phyloP scores from a whole-genome alignment of 2,888 invertebrate species.

The Mycogona germanica region DNA sequence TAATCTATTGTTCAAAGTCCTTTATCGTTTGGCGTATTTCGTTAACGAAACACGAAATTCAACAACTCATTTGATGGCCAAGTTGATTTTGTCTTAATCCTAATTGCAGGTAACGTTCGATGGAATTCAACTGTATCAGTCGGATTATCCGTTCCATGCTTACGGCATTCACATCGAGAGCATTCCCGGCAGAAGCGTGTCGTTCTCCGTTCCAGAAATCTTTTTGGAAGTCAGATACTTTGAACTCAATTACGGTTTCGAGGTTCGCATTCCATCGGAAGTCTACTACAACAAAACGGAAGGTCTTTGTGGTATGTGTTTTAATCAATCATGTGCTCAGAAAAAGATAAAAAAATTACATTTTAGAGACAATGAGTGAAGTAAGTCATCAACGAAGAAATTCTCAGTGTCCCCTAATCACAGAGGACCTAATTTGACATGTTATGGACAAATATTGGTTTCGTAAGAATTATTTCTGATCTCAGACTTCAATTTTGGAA shows the following conservation, averaged over 20 bases:
- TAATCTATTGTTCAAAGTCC: too few species aligned
- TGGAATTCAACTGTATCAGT: constrained; percentile 31
- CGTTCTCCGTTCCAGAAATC: constrained; percentile 49
- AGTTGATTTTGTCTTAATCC: too few species aligned
- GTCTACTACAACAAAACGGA: constrained; percentile 57
- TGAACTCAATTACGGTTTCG: constrained; percentile 36
- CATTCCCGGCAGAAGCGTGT: constrained; percentile 48
- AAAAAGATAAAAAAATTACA: background rate
- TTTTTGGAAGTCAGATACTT: constrained; percentile 51
- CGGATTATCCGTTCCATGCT: constrained; percentile 42
- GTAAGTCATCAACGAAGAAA: background rate
- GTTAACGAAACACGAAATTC: background rate
- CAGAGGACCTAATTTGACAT: too few species aligned
- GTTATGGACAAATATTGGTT: too few species aligned
- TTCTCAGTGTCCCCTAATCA: too few species aligned
- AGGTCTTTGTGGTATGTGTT: constrained; percentile 59
- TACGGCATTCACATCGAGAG: constrained; percentile 49
- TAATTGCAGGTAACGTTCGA: constrained; percentile 36
- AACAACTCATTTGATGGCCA: too few species aligned
- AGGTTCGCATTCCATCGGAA: constrained; percentile 56
- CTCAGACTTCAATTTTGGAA: too few species aligned
- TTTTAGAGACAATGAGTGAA: background rate
- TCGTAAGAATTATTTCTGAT: too few species aligned
- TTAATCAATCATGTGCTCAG: too few species aligned
- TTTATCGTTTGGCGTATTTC: too few species aligned